Percentiles rank a stretch among this genome's conserved stretches.
phyloP scores from a whole-genome alignment of 2,888 invertebrate genomes.

The Cephus spinipes region DNA sequence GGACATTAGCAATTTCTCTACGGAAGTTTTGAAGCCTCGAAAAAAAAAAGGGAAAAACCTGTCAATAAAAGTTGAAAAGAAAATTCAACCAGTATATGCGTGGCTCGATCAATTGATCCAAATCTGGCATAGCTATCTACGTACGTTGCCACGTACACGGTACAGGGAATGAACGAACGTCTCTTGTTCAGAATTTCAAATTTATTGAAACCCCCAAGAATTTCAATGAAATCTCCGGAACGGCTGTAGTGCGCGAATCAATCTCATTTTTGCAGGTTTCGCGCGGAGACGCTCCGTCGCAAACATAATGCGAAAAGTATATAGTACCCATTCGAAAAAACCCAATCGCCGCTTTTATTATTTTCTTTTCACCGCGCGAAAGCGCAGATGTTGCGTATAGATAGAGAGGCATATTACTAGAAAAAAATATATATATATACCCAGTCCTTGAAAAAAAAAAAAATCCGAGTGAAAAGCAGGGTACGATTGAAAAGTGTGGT shows the following conservation, averaged over 20 bases:
- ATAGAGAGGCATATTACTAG: background rate
- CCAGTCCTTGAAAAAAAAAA: background rate
- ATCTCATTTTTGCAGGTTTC: conserved; percentile 15
- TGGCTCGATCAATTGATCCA: background rate
- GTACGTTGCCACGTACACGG: background rate
- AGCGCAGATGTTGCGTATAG: background rate
- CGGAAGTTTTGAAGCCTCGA: no score
- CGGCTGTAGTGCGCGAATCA: conserved; percentile 12
- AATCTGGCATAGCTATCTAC: background rate
- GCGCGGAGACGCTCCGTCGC: background rate
- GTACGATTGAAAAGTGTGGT: background rate
- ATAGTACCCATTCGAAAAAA: conserved; percentile 8
- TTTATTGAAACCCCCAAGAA: conserved; percentile 5
- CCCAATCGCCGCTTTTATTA: conserved; percentile 25
- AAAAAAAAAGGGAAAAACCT: background rate
- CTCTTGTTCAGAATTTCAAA: conserved; percentile 2
- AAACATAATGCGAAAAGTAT: background rate
- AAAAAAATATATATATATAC: background rate
- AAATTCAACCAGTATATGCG: background rate
- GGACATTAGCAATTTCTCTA: background rate
- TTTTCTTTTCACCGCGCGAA: conserved; percentile 9
- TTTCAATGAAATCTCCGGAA: conserved; percentile 8
- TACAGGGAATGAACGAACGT: background rate
- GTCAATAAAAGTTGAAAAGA: background rate
- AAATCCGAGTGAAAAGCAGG: background rate